phyloP scores from a whole-genome alignment of 1,140 invertebrate genomes.

The Aplysia californica region DNA sequence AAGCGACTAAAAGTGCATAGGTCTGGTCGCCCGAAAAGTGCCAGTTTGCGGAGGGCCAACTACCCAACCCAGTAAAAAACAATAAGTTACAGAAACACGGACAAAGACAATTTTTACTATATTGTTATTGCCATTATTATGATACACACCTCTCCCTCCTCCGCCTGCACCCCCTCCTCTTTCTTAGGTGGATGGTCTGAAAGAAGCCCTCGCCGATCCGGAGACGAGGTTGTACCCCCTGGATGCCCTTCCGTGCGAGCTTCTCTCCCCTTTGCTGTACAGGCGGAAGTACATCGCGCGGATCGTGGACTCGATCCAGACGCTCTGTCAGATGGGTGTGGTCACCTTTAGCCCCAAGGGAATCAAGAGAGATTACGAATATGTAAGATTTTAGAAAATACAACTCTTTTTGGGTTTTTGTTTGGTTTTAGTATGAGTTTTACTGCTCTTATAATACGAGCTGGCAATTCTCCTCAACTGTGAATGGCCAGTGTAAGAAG shows the following conservation, averaged over 20 bases:
- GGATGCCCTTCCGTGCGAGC: conserved; percentile 67
- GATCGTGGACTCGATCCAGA: conserved; percentile 72
- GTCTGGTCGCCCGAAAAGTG: too few species aligned
- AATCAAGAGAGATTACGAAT: conserved; percentile 77
- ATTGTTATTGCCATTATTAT: neutral
- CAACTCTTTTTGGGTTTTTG: too few species aligned
- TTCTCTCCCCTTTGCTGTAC: conserved; percentile 71
- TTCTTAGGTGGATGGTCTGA: conserved; percentile 69
- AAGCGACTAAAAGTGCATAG: too few species aligned
- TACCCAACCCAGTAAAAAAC: too few species aligned
- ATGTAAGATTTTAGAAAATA: conserved; percentile 64
- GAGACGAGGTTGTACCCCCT: conserved; percentile 76
- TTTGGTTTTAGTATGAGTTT: too few species aligned
- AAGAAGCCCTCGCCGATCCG: conserved; percentile 76
- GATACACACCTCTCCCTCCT: neutral
- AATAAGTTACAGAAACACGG: too few species aligned
- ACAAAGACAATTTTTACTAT: too few species aligned
- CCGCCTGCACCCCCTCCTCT: neutral
- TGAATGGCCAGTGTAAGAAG: too few species aligned
- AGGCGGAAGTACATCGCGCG: conserved; percentile 76
- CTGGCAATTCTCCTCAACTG: too few species aligned
- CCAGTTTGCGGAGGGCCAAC: too few species aligned
- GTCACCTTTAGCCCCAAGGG: conserved; percentile 77
- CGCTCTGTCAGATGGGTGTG: conserved; percentile 77
- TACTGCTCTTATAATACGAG: too few species aligned